Conservation (phyloP, 2,888 invertebrate genomes). For the Microplitis manilae region DNA sequence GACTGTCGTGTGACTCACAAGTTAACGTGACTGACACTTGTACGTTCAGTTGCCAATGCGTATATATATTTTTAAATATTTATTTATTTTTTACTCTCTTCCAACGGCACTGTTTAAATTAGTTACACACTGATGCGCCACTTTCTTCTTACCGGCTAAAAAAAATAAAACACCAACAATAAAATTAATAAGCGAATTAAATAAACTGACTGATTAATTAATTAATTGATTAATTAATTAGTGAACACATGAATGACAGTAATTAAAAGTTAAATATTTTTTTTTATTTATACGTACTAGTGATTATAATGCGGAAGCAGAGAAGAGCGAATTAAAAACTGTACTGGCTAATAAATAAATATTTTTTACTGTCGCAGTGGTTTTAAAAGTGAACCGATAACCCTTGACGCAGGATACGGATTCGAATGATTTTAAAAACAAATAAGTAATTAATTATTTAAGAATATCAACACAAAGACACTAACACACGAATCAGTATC, state of each 20-base stretch:
- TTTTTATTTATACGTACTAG: too few relatives aligned
- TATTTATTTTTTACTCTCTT: slow-evolving; percentile 14
- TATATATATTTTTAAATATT: slow-evolving; percentile 20
- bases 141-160: slow-evolving; percentile 50
- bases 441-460: background rate
- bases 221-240: too few relatives aligned
- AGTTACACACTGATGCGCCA: slow-evolving; percentile 57
- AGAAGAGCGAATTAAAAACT: too few relatives aligned
- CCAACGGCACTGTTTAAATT: slow-evolving; percentile 44
- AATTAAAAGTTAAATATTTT: too few relatives aligned
- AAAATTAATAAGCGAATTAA: background rate
- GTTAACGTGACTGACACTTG: slow-evolving; percentile 41
- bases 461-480: background rate
- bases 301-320: too few relatives aligned
- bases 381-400: too few relatives aligned
- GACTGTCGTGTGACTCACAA: slow-evolving; percentile 38
- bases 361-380: too few relatives aligned
- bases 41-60: slow-evolving; percentile 35
- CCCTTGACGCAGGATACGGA: slow-evolving; percentile 15
- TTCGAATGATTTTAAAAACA: slow-evolving; percentile 5
- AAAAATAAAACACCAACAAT: slow-evolving; percentile 22
- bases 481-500: slow-evolving; percentile 3
- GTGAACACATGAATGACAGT: too few relatives aligned
- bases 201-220: too few relatives aligned
- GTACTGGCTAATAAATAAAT: too few relatives aligned